Conservation (phyloP, 2,888 invertebrate genomes). For the Julus scandinavius region DNA sequence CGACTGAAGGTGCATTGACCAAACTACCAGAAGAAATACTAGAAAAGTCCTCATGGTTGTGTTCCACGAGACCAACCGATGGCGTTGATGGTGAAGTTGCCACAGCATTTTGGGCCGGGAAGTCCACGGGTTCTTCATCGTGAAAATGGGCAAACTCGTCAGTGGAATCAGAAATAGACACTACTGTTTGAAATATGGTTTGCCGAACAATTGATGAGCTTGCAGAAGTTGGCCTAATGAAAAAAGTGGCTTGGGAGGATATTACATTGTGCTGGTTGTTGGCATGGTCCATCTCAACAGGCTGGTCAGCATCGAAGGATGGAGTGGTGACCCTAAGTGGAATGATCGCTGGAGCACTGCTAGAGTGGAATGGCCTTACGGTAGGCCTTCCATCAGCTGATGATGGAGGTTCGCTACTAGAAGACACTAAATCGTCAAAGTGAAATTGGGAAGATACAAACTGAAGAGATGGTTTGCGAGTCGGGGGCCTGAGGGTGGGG, state of each 20-base stretch:
- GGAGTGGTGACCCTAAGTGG: neutral
- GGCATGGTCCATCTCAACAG: conserved; percentile 34
- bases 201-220: conserved; percentile 50
- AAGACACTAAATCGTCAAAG: conserved; percentile 33
- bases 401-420: conserved; percentile 7
- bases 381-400: neutral
- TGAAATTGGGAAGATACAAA: conserved; percentile 36
- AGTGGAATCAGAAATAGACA: conserved; percentile 47
- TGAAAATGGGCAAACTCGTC: conserved; percentile 53
- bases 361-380: neutral
- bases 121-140: neutral
- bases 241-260: conserved; percentile 45
- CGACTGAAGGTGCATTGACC: neutral
- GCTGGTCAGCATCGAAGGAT: neutral
- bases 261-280: conserved; percentile 46
- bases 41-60: conserved; percentile 45
- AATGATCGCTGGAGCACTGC: neutral
- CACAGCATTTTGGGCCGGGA: neutral
- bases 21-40: neutral
- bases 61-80: neutral
- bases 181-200: conserved; percentile 53
- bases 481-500: neutral
- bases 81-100: neutral
- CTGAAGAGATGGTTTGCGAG: conserved; percentile 42
- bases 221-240: conserved; percentile 52